Conservation (phyloP, 2,797 vertebrate genomes). For the Petrocephalus sullivani region DNA sequence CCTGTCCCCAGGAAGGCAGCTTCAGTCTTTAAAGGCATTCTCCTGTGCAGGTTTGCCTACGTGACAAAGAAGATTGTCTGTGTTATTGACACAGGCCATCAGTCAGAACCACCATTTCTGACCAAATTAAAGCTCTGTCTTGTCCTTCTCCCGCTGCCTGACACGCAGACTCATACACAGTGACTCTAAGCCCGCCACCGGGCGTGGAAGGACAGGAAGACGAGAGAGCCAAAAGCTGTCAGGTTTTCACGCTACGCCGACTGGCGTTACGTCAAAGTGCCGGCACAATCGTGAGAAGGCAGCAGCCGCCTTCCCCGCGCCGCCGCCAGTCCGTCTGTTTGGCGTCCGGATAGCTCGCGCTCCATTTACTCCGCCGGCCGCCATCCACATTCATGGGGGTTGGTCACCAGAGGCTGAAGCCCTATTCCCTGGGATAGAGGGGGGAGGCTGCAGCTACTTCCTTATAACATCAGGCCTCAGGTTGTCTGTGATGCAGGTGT, state of each 20-base stretch:
- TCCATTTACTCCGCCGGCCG: neutral
- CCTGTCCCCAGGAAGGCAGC: neutral
- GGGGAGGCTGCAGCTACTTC: neutral
- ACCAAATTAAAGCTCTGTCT: neutral
- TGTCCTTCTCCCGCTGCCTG: neutral
- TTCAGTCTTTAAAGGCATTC: neutral
- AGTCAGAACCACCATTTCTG: neutral
- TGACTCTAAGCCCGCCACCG: neutral
- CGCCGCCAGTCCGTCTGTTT: neutral
- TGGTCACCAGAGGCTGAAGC: neutral
- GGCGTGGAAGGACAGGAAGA: neutral
- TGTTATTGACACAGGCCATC: neutral
- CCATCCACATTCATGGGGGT: neutral
- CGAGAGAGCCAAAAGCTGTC: neutral
- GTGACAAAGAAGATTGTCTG: neutral
- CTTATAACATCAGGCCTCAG: neutral
- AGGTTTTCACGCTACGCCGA: neutral
- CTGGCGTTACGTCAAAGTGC: neutral
- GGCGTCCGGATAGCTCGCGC: neutral
- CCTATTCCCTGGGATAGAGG: neutral
- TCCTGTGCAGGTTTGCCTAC: neutral
- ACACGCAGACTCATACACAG: neutral
- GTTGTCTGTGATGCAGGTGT: neutral
- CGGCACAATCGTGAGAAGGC: neutral
- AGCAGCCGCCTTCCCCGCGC: neutral